Evolutionary conservation across 2,113 vertebrate species (phyloP), one percentile per base, ranked within the genome.

Genomic region (Melanocharis versteri): DNA sequence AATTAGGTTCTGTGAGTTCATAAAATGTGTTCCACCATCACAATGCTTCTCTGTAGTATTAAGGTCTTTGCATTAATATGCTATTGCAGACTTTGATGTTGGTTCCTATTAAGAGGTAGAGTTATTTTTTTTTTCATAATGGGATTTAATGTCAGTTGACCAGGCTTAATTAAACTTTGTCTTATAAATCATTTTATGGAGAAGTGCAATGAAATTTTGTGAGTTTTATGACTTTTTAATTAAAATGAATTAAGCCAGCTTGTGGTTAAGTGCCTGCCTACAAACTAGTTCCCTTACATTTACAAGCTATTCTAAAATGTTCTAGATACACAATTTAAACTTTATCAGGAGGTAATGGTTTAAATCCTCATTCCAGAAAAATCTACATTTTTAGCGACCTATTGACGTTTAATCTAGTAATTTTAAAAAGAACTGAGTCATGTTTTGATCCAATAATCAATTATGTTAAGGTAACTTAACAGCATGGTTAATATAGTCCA

Each of bases 181-280:
- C 42, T 90, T 91, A 90, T 78, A 88, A 94, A 94, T 85, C 4
- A 88, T 93, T 93, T 93, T 61, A 22, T 10, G 82, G 77, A 87
- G n/a, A 91, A 72, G 3, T 57, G 42, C 39, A 84, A 57, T 89
- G 42, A 84, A 56, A 58, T 87, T 95, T 83, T 76, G 45, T 83
- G 37, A 80, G 40, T 22, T 93, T 90, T 87, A 88, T 85, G 53
- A 20, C 31, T 79, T 94, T 94, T 83, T 91, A 91, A 86, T 86
- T 89, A 93, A 88, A 95, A 91, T 51, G 0, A 70, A 85, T 81
- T 83, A 83, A 91, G 17, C 56, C 84, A 61, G 50, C 30, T 88
- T 91, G 45, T 65, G 27, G 16, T 68, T 88, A 90, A 93, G 39
- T 78, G 44, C 33, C 53, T 83, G 23, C 23, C 76, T 92, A 31